Base-by-base conservation (phyloP, 2,888 invertebrate species). In the Molanna angustata region DNA sequence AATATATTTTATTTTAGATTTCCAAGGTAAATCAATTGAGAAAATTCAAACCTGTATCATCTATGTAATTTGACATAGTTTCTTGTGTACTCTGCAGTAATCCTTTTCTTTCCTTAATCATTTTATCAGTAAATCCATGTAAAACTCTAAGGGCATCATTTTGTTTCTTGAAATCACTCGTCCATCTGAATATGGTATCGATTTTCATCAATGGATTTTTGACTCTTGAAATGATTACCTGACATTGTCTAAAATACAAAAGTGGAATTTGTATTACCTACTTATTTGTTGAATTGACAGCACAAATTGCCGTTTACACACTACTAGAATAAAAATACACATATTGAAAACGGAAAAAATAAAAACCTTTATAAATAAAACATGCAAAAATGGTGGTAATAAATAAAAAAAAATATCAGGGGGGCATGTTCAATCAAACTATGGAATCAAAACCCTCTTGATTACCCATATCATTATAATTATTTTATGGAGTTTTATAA, bases 121-220 rank as follows among this genome's bases (percentile, higher is more conserved):
- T 78, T 41, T 68, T 66, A 6, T 65, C 68, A 0, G 76, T 73
- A 32, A 73, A 71, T 1, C 63, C 64, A 47, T 80, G 80, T 6
- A 82, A 61, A 7, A 73, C 60, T 13, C 69, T 65, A 17, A 80
- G 51, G 0, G 74, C 71, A 35, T 70, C 67, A 4, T 71, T 74
- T 63, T 84, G 82, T 19, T 73, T 73, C 51, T 72, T 76, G 16
- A 85, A 88, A 48, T 80, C 71, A 4, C 72, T 67, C 0, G 84
- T 71, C 3, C 83, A 67, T 59, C 78, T 76, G 48, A 75, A 77
- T 2, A 75, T 60, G 0, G 59, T 32, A 20, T 73, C 70, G 1
- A 63, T 60, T 2, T 65, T 66, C 2, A 71, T 47, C 13, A 75
- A 63, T 0, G 70, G 67, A 49, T 73, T 68, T 56, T 70, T 67